phyloP scores from a whole-genome alignment of 2,888 invertebrate genomes.

The Drosophila mulleri region DNA sequence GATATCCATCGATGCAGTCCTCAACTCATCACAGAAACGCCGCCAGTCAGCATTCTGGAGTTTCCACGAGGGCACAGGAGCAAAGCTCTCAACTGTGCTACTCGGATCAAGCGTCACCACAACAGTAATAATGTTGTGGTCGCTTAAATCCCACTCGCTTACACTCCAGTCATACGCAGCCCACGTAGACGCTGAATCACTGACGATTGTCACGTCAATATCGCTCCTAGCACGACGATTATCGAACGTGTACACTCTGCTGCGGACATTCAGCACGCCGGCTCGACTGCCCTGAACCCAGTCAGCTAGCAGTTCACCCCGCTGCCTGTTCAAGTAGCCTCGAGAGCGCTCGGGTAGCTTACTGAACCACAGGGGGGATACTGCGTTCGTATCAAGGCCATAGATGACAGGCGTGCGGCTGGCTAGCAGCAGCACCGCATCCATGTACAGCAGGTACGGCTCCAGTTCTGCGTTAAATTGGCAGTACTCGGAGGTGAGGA shows the following conservation, averaged over 20 bases:
- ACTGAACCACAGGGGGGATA: constrained; percentile 1
- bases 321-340: neutral
- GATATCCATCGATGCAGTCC: too few species aligned
- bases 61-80: too few species aligned
- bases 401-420: neutral
- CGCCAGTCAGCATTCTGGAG: too few species aligned
- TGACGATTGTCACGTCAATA: too few species aligned
- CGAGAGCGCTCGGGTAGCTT: neutral
- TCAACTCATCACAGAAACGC: too few species aligned
- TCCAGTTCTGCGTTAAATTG: neutral
- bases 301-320: neutral
- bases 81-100: too few species aligned
- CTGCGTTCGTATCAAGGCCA: neutral
- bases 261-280: too few species aligned
- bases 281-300: neutral
- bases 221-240: too few species aligned
- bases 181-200: too few species aligned
- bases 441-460: neutral
- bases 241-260: too few species aligned
- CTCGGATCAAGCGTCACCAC: too few species aligned
- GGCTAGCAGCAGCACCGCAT: neutral
- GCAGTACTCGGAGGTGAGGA: neutral
- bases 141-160: neutral
- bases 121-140: too few species aligned
- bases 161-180: neutral